These are phyloP conservation scores for Anguilla japonica DNA, from an alignment of 2,113 vertebrate species.

Conservation along the genomic window DNA sequence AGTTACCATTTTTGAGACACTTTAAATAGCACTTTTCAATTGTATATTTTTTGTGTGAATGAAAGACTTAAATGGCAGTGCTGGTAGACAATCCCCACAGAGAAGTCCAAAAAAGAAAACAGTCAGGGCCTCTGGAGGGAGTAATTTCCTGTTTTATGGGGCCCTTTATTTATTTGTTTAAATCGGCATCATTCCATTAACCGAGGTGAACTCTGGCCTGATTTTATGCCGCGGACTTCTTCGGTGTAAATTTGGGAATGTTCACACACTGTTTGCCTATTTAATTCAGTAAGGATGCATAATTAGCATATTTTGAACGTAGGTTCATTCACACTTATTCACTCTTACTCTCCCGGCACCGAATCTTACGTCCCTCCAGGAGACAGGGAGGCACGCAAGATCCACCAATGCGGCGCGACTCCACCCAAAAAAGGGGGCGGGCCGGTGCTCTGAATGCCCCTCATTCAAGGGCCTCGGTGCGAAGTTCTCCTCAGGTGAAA, in stretches of 20 bases:
- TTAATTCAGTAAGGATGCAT: not conserved
- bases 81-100: not conserved
- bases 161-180: not conserved
- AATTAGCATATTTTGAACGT: not conserved
- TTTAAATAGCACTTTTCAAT: too few species aligned
- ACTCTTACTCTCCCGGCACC: too few species aligned
- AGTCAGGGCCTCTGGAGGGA: not conserved
- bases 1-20: too few species aligned
- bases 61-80: not conserved
- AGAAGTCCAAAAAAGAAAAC: not conserved
- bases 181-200: not conserved
- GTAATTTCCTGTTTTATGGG: not conserved
- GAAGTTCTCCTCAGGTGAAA: slow-evolving; percentile 54
- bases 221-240: not conserved
- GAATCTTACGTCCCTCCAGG: not conserved
- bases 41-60: too few species aligned
- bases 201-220: not conserved
- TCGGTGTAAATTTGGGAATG: not conserved
- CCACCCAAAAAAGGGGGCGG: slow-evolving; percentile 12
- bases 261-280: not conserved
- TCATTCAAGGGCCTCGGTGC: slow-evolving; percentile 43
- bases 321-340: too few species aligned
- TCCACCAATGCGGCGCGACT: not conserved
- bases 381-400: not conserved
- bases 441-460: slow-evolving; percentile 47